Evolutionary conservation across 2,888 invertebrate species (phyloP), one percentile per base, ranked within the genome.

Genomic region (Lepidochrysops patricia): DNA sequence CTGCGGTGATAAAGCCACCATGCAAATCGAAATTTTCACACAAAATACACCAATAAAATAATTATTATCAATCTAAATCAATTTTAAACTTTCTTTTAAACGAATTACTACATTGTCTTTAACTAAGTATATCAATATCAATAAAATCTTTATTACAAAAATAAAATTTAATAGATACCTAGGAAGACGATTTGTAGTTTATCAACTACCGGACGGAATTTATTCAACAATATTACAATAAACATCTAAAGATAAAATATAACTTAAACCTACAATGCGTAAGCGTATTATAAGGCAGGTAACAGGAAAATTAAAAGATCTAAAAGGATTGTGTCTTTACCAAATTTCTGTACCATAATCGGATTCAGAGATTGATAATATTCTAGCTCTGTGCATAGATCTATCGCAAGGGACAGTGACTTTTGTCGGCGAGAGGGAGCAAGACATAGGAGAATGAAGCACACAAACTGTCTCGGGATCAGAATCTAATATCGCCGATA

Each of bases 341-440:
- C 95, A 95, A 75, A 95, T 95, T 88, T 95, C 95, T 60, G 94
- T 94, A 64, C 91, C 92, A 68, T 90, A 90, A 67, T 93, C 92
- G 12, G 91, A 87, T 72, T 88, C 89, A 61, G 91, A 86, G 64
- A 92, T 90, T 62, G 92, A 92, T 66, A 94, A 87, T 64, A 93
- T 92, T 74, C 92, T 89, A 61, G 92, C 93, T 67, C 91, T 90
- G 76, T 92, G 92, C 77, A 91, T 88, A 63, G 86, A 88, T 65
- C 91, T 85, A 79, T 92, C 93, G 58, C 85, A 84, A 65, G 92
- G 93, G 72, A 93, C 87, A 64, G 91, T 92, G 60, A 93, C 91
- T 77, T 92, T 92, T 77, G 89, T 92, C 58, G 88, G 89, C 60
- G 90, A 76, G 1, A 82, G 68, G 12, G 90, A 86, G 67, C 88